A percentile compares a stretch with the other conserved stretches of the same genome.
phyloP scores from a whole-genome alignment of 2,113 vertebrate genomes.

The Eulacestoma nigropectus region DNA sequence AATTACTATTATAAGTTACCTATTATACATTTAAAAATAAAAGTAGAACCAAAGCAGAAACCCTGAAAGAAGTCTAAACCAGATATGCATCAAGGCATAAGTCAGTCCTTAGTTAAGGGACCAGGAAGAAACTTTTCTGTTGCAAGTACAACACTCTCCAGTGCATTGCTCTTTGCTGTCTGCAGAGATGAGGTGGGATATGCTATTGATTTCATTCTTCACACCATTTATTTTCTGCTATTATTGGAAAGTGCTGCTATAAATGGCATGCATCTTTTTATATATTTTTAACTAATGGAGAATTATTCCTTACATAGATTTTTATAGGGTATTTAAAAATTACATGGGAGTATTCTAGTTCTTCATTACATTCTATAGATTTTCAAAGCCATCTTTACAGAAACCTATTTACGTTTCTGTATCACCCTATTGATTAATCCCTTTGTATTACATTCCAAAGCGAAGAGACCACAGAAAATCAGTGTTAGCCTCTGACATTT shows the following conservation, averaged over 20 bases:
- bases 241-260: neutral
- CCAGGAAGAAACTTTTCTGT: neutral
- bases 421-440: conserved; percentile 5
- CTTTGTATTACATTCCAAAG: neutral
- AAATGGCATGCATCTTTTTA: neutral
- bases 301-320: neutral
- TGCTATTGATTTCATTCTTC: neutral
- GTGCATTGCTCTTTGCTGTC: neutral
- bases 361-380: neutral
- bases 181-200: neutral
- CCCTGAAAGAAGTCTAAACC: neutral
- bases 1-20: neutral
- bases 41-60: neutral
- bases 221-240: neutral
- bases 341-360: neutral
- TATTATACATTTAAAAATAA: neutral
- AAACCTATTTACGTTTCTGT: neutral
- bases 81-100: neutral
- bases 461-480: neutral
- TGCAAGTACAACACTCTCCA: neutral
- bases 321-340: conserved; percentile 3
- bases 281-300: neutral
- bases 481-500: neutral
- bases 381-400: neutral
- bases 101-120: neutral